A percentile compares a stretch with the other conserved stretches of the same genome.
These are phyloP conservation scores for Catharus bicknelli DNA, from an alignment of 2,113 vertebrate species.

Conservation along the genomic window DNA sequence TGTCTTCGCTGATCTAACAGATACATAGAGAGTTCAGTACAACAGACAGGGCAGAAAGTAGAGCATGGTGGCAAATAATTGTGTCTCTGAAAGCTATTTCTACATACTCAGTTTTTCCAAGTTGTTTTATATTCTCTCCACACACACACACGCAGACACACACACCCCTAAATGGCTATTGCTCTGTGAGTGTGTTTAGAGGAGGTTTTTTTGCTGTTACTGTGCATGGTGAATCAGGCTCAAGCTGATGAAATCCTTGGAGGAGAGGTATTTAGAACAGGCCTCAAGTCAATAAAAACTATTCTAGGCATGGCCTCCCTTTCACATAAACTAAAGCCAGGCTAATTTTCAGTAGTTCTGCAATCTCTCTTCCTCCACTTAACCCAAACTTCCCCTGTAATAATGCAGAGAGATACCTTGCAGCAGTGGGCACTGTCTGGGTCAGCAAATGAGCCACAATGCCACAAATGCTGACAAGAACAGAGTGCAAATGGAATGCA, in stretches of 20 bases:
- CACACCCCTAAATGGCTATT: background rate
- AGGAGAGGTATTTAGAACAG: background rate
- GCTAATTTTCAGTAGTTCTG: background rate
- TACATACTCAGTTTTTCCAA: background rate
- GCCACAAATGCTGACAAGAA: background rate
- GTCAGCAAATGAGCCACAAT: background rate
- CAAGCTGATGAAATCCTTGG: background rate
- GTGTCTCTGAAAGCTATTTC: background rate
- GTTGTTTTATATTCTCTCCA: background rate
- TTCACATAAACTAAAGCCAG: background rate
- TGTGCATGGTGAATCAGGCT: background rate
- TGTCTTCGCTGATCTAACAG: background rate
- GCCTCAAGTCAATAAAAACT: background rate
- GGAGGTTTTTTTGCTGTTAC: background rate
- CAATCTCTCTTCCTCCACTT: background rate
- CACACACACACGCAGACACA: rapidly evolving
- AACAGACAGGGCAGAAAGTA: background rate
- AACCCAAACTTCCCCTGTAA: background rate
- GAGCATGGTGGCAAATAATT: background rate
- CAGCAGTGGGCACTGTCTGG: background rate
- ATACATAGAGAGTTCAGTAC: background rate
- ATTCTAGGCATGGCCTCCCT: background rate
- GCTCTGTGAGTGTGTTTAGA: background rate
- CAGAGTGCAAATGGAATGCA: background rate
- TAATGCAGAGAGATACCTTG: background rate